These are phyloP conservation scores for Amphiduros pacificus DNA, from an alignment of 2,888 invertebrate genomes.

Conservation along the genomic window DNA sequence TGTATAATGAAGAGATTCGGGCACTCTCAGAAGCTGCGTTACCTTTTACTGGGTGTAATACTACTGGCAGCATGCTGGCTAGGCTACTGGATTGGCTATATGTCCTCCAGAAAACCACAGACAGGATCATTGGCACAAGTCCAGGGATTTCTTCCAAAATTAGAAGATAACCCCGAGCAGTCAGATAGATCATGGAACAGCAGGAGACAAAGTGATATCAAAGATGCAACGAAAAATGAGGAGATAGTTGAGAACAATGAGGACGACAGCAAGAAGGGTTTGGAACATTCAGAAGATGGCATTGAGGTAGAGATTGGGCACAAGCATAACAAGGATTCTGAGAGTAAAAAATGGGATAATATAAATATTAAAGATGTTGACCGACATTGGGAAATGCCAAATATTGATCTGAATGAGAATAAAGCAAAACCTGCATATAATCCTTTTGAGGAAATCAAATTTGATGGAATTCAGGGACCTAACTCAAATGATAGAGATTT, in stretches of 20 bases:
- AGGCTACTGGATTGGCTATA: conserved; percentile 17
- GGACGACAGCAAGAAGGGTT: not conserved
- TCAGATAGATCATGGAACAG: too few relatives aligned
- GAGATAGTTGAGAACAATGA: not conserved
- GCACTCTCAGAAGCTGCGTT: not conserved
- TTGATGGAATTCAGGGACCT: too few relatives aligned
- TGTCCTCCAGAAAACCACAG: not conserved
- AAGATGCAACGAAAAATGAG: not conserved
- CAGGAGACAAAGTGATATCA: too few relatives aligned
- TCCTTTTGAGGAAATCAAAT: not conserved
- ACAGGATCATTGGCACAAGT: not conserved
- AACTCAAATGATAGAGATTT: not conserved
- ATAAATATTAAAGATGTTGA: not conserved
- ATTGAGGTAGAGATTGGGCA: not conserved
- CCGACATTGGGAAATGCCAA: not conserved
- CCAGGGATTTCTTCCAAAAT: not conserved
- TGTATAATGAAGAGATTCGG: too few relatives aligned
- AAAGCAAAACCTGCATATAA: not conserved
- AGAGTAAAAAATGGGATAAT: not conserved
- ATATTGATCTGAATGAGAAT: not conserved
- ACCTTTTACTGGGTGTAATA: conserved; percentile 5
- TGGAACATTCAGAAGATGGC: not conserved
- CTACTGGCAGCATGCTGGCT: conserved; percentile 10
- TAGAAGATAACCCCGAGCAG: not conserved
- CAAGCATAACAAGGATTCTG: not conserved